Base-by-base conservation (phyloP, 2,888 invertebrate species). In the Elaeidobius kamerunicus region DNA sequence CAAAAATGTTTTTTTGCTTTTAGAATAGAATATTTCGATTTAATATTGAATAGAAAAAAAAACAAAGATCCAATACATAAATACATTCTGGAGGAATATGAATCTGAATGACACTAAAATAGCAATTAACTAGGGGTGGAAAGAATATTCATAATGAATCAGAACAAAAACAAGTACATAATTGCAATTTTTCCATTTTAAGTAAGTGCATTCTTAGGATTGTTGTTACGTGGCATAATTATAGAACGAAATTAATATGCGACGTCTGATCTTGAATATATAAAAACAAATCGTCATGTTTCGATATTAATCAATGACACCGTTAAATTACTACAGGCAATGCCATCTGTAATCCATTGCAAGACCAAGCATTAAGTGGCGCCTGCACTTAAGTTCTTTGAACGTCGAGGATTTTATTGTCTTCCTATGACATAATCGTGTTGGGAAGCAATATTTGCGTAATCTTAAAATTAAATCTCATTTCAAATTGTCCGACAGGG, bases 321-420 rank as follows among this genome's bases (percentile, higher is more conserved):
- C 44, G 50, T 51, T 51, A 51, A 44, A 44, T 51, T 44, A 39
- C 42, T 28, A 34, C 42, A 36, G 35, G 49, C 42, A 49, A 40
- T 49, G 42, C 34, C 49, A 49, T 49, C 42, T 49, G 42, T 36
- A 35, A 35, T 49, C 41, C 49, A 35, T 35, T 36, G 42, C 42
- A 41, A 19, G 42, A 17, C 23, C 28, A 19, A 23, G 36, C 42
- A 49, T 49, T 42, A 49, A 43, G 49, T 49, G 49, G 49, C 49
- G 49, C 49, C 49, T 42, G 36, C 35, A 49, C 27, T 35, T 17
- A 17, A 30, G 30, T 42, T 49, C 35, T 42, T 49, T 15, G 14
- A 23, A 44, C 35, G 23, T 44, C 35, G 44, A 44, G 15, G 44
- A 44, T 35, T 44, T 44, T 35, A 44, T 44, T 35, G 23, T 44